A percentile compares a stretch with the other conserved stretches of the same genome.
phyloP scores from a whole-genome alignment of 2,113 vertebrate genomes.

The Callopanchax toddi region DNA sequence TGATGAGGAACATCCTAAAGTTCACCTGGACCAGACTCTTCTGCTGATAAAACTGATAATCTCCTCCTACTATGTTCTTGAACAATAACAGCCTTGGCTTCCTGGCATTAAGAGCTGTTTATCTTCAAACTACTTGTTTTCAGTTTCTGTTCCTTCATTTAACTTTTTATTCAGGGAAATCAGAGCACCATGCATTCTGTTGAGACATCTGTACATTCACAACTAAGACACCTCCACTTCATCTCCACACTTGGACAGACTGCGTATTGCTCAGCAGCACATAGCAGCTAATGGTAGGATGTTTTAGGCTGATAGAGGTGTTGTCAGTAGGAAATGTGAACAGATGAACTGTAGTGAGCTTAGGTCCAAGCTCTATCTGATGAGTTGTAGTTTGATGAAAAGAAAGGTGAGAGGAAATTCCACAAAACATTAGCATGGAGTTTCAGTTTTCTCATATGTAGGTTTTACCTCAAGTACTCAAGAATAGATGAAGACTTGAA shows the following conservation, averaged over 20 bases:
- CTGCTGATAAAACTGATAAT: conserved; percentile 17
- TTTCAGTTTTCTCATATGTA: too few species aligned
- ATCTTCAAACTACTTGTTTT: conserved; percentile 49
- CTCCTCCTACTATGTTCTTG: conserved; percentile 22
- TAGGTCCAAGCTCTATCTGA: too few species aligned
- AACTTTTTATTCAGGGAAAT: conserved; percentile 63
- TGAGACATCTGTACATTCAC: conserved; percentile 8
- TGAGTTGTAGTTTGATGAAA: too few species aligned
- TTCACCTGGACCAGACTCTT: conserved; percentile 6
- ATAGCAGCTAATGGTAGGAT: too few species aligned
- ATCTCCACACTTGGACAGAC: background rate
- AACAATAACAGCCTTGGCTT: conserved; percentile 24
- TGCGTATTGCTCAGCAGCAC: conserved; percentile 23
- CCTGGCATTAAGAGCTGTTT: conserved; percentile 59
- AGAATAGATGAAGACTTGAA: too few species aligned
- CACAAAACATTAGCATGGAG: too few species aligned
- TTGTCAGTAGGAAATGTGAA: too few species aligned
- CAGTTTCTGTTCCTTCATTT: conserved; percentile 49
- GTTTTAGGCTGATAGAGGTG: too few species aligned
- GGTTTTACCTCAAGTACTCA: too few species aligned
- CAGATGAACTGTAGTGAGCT: too few species aligned
- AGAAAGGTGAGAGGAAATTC: too few species aligned
- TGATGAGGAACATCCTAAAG: conserved; percentile 10
- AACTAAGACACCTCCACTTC: background rate
- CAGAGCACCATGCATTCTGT: conserved; percentile 26